Base-by-base conservation (phyloP, 2,888 invertebrate genomes). In the Hypomecis atomaria region DNA sequence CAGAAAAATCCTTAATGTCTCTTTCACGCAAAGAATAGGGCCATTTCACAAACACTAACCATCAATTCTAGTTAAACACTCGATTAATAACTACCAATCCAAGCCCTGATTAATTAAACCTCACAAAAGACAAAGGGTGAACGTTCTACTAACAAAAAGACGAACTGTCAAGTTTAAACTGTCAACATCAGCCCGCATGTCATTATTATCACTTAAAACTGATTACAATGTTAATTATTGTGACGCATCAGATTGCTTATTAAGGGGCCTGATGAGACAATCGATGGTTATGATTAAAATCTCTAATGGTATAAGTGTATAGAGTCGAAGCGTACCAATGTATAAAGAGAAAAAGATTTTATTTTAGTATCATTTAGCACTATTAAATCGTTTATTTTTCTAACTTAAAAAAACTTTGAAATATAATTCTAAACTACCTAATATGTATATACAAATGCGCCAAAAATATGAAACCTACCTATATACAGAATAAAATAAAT, bases 171-270 rank as follows among this genome's bases (percentile, higher is more conserved):
- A 64, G 59, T 64, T 55, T 55, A 55, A 64, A 64, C 60, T 61
- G 65, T 65, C 65, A 65, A 80, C 69, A 71, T 76, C 60, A 74
- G 74, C 90, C 90, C 90, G 90, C 90, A 90, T 90, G 89, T 86
- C 89, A 88, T 90, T 90, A 89, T 84, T 85, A 87, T 85, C 89
- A 90, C 87, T 91, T 89, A 89, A 83, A 83, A 85, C 84, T 85
- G 86, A 89, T 89, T 88, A 89, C 78, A 77, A 77, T 81, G 82
- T 88, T 90, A 91, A 91, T 90, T 89, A 90, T 83, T 81, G 77
- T 83, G 83, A 85, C 83, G 85, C 81, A 78, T 87, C 89, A 89
- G 91, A 92, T 91, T 92, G 88, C 85, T 85, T 84, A 86, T 86
- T 85, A 84, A 84, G 77, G 68, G 70, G 56, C 70, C 74, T 87